Evolutionary conservation across 2,888 invertebrate species (phyloP).

Genomic region (Maniola hyperantus): DNA sequence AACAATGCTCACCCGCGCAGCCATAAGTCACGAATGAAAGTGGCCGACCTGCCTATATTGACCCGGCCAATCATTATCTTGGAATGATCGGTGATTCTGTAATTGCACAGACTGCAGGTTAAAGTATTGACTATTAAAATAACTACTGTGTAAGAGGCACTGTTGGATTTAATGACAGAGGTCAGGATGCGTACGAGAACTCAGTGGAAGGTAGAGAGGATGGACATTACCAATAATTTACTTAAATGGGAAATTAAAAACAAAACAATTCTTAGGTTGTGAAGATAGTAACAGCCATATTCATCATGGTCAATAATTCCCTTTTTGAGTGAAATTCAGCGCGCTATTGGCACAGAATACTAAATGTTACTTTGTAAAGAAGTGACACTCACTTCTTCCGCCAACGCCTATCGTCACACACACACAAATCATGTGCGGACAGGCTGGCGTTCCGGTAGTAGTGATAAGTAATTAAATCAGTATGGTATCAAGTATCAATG

Average conservation of each 20-base stretch:
- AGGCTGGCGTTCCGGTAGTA: no score
- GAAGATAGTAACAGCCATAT: not conserved
- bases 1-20: constrained; percentile 39
- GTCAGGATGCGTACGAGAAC: constrained; percentile 11
- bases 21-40: constrained; percentile 44
- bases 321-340: no score
- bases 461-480: no score
- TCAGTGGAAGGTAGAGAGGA: not conserved
- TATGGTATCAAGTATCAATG: no score
- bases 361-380: no score
- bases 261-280: not conserved
- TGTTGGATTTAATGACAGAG: constrained; percentile 3
- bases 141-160: constrained; percentile 18
- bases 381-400: no score
- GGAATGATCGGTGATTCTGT: constrained; percentile 23
- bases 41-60: constrained; percentile 35
- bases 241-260: not conserved
- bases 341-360: no score
- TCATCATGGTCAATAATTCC: not conserved
- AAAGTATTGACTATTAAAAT: constrained; percentile 27
- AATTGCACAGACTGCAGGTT: constrained; percentile 24
- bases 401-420: no score
- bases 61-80: constrained; percentile 32
- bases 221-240: not conserved
- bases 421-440: no score